A percentile compares a stretch with the other conserved stretches of the same genome.
phyloP scores from a whole-genome alignment of 1,140 invertebrate genomes.

The Frieseomelitta varia region DNA sequence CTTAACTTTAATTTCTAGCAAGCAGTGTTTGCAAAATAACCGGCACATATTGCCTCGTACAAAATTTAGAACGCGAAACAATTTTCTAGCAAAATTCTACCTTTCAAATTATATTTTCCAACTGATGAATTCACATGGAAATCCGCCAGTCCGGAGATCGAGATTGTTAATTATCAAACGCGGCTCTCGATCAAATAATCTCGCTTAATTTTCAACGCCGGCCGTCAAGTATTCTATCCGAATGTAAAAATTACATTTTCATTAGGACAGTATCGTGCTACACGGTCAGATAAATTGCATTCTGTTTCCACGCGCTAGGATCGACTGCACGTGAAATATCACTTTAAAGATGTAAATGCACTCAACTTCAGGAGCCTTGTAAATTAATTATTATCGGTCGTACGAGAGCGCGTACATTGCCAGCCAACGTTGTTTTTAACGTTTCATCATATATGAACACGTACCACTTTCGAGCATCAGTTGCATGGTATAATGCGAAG shows the following conservation, averaged over 20 bases:
- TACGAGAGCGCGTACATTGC: background rate
- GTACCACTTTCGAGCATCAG: background rate
- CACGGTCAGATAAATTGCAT: constrained; percentile 3
- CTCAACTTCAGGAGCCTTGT: background rate
- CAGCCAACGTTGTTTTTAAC: background rate
- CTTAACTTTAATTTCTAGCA: too few species aligned
- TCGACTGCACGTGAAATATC: background rate
- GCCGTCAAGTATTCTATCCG: background rate
- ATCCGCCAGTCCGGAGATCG: too few species aligned
- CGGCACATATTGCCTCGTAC: too few species aligned
- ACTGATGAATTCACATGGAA: too few species aligned
- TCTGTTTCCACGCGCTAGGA: background rate
- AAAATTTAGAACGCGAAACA: too few species aligned
- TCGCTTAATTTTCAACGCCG: background rate
- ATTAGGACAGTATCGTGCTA: background rate
- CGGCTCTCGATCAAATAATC: background rate
- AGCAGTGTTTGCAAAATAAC: too few species aligned
- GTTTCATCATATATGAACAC: background rate
- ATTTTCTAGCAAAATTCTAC: too few species aligned
- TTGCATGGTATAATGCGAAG: background rate
- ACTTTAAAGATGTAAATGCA: background rate
- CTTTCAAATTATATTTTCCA: too few species aligned
- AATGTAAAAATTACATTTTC: background rate
- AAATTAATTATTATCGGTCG: background rate
- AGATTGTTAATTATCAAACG: too few species aligned